Evolutionary conservation across 2,113 vertebrate genomes (phyloP).

Genomic region (Felis chaus): DNA sequence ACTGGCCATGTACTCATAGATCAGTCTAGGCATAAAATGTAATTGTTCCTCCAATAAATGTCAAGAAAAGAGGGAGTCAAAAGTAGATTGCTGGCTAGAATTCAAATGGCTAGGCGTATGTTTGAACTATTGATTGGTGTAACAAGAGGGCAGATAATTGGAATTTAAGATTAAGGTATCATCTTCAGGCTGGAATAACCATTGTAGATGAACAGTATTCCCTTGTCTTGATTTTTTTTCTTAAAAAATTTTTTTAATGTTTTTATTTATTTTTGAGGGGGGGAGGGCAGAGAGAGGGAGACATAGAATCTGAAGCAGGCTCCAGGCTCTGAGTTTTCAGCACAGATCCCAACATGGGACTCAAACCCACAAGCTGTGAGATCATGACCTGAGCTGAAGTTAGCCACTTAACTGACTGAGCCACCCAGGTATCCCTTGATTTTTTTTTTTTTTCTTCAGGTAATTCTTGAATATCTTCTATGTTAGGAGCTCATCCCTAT

Average conservation of each 20-base stretch:
- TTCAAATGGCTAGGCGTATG: not conserved
- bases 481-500: not conserved
- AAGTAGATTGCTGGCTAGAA: not conserved
- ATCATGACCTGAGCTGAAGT: no score
- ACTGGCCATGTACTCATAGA: not conserved
- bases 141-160: not conserved
- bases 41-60: not conserved
- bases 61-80: not conserved
- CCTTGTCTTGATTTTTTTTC: not conserved
- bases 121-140: not conserved
- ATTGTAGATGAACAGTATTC: not conserved
- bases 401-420: no score
- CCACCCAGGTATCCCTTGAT: no score
- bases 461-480: not conserved
- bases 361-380: no score
- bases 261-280: no score
- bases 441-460: not conserved
- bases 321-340: no score
- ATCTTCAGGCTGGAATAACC: not conserved
- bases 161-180: not conserved
- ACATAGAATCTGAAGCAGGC: no score
- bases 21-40: not conserved
- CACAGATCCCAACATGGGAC: no score
- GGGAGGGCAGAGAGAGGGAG: no score
- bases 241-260: no score